Evolutionary conservation across 2,797 vertebrate species (phyloP).

Genomic region (Periparus ater): DNA sequence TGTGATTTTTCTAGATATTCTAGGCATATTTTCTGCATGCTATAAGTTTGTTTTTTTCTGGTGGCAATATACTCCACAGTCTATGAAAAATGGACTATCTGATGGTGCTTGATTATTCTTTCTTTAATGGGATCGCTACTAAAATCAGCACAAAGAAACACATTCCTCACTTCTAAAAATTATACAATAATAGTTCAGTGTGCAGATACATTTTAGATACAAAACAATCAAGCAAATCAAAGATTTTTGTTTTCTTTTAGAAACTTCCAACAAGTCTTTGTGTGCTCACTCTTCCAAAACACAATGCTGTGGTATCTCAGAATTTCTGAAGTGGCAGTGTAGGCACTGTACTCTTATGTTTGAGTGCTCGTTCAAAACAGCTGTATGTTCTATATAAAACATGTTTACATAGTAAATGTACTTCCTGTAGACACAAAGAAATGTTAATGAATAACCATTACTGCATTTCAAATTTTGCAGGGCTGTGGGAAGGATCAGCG

Average conservation of each 20-base stretch:
- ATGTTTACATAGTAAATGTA: conserved; percentile 67
- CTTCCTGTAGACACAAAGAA: conserved; percentile 62
- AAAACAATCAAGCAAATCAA: not conserved
- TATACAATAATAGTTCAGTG: not conserved
- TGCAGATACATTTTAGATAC: not conserved
- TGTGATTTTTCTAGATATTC: not conserved
- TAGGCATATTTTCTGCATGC: not conserved
- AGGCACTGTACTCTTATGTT: conserved; percentile 50
- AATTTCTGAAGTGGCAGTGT: conserved; percentile 34
- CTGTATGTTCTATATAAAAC: conserved; percentile 61
- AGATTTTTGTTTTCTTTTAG: not conserved
- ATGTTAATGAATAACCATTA: conserved; percentile 65
- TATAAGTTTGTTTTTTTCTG: rapidly evolving
- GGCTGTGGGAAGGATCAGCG: conserved; percentile 43
- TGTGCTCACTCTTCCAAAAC: conserved; percentile 9
- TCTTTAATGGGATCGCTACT: not conserved
- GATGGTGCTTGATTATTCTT: not conserved
- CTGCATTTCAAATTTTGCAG: conserved; percentile 59
- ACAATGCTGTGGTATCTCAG: not conserved
- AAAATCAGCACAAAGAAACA: not conserved
- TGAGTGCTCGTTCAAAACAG: conserved; percentile 46
- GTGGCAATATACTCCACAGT: not conserved
- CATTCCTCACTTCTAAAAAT: not conserved
- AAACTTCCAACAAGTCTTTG: not conserved
- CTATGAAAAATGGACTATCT: not conserved